Percentiles rank a stretch among this genome's conserved stretches.
Conservation (phyloP, 2,888 invertebrate genomes). For the Cosmia trapezina region DNA sequence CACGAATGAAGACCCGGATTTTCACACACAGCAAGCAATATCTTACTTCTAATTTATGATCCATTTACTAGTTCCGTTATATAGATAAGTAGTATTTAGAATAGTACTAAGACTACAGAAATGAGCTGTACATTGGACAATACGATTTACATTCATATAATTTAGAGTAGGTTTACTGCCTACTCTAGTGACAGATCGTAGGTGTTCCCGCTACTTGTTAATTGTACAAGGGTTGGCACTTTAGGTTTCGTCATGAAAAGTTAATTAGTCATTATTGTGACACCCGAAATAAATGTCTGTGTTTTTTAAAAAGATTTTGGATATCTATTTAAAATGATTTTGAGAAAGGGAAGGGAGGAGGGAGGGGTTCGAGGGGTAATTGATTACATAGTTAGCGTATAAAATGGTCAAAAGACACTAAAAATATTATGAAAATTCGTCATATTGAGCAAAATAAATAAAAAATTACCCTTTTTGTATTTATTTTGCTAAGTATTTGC, state of each 20-base stretch:
- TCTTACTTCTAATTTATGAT: conserved; percentile 18
- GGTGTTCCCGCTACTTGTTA: conserved; percentile 49
- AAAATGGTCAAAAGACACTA: background rate
- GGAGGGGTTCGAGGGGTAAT: too few species aligned
- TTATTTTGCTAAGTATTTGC: too few species aligned
- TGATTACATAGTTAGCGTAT: background rate
- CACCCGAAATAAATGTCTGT: background rate
- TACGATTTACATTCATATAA: conserved; percentile 50
- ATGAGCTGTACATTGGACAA: conserved; percentile 34
- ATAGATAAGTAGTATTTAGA: conserved; percentile 18
- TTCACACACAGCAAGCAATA: conserved; percentile 13
- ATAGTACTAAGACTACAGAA: conserved; percentile 16
- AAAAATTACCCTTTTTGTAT: background rate
- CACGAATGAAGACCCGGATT: conserved; percentile 14
- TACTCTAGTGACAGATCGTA: conserved; percentile 51
- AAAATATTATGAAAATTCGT: background rate
- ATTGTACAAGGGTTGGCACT: conserved; percentile 44
- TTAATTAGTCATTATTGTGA: background rate
- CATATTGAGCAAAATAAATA: background rate
- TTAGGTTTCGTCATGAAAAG: too few species aligned
- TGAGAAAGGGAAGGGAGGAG: too few species aligned
- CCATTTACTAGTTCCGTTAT: conserved; percentile 30
- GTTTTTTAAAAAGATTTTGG: too few species aligned
- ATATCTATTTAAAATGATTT: too few species aligned
- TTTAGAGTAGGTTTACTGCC: conserved; percentile 56